Evolutionary conservation across 2,113 vertebrate genomes (phyloP).

Genomic region (Pongo abelii): DNA sequence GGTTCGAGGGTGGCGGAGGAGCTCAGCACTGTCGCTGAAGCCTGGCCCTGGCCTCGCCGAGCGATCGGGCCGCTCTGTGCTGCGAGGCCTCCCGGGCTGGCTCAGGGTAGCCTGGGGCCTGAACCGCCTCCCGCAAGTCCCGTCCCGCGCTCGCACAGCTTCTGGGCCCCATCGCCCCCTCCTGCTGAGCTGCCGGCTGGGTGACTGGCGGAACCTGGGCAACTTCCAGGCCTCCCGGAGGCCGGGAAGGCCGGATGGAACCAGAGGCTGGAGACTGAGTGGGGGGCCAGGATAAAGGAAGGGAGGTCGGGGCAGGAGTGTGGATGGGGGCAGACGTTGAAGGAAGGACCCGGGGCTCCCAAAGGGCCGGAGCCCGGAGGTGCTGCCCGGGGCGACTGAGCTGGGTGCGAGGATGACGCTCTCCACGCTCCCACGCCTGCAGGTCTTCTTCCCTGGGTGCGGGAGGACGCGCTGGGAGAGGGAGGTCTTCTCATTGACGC

Average conservation of each 20-base stretch:
- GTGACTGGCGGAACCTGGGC: not conserved
- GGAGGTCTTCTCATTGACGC: conserved; percentile 35
- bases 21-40: not conserved
- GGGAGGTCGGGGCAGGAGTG: no score
- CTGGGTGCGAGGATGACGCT: conserved; percentile 9
- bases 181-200: not conserved
- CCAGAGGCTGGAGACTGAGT: not conserved
- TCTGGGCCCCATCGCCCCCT: not conserved
- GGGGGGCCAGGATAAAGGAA: not conserved
- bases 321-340: not conserved
- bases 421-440: not conserved
- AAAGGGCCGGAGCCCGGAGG: no score
- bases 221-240: conserved; percentile 83
- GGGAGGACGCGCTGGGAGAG: not conserved
- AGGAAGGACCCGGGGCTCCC: not conserved
- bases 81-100: not conserved
- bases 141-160: not conserved
- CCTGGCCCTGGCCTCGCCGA: not conserved
- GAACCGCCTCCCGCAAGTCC: not conserved
- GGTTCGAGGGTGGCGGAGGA: not conserved
- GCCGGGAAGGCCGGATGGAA: conserved; percentile 59
- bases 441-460: conserved; percentile 46
- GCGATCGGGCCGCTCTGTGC: not conserved
- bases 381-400: not conserved
- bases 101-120: not conserved